Base-by-base conservation (phyloP, 2,113 vertebrate species). In the Miniopterus natalensis region DNA sequence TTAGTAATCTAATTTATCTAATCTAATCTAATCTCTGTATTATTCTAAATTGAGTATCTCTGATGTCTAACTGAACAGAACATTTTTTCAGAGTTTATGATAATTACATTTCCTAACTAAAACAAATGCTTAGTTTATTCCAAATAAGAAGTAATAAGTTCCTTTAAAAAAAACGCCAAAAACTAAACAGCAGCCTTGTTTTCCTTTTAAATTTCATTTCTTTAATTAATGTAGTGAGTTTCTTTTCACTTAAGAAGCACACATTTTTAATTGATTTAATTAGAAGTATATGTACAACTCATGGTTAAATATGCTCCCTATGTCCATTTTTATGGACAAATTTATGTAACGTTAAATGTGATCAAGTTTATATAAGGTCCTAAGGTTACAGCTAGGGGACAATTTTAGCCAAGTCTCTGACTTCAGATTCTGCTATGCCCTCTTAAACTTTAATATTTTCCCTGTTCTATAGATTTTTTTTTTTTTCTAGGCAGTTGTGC, bases 231-330 rank as follows among this genome's bases (percentile, higher is more conserved):
- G 36, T 63, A 80, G 84, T 75, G 29, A 42, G 20, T 63, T 91
- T 80, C 49, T 80, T 85, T 80, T 63, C 36, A 31, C 27, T 88
- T 47, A 96, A 13, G 53, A 75, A 75, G n/a, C 42, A 70, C 29
- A 75, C n/a, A 86, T 86, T 85, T 95, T 92, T 73, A 90, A 90
- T 93, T 88, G 93, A 92, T 25, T 42, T 68, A 45, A 71, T 75
- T 70, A 88, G 11, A 86, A 92, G 17, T 21, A 77, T 84, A 55
- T 88, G 23, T 55, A 36, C 42, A 94, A 92, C 31, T 75, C 31
- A 61, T 88, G 40, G 13, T 83, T 95, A 85, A 97, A 89, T 92
- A 42, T 86, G 47, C 51, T 66, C n/a, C 29, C 45, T 2, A 31
- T n/a, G 42, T 11, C 0, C 0, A 70, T 83, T 5, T 36, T 36